Conservation (phyloP, 1,140 invertebrate species). For the Cepaea nemoralis region DNA sequence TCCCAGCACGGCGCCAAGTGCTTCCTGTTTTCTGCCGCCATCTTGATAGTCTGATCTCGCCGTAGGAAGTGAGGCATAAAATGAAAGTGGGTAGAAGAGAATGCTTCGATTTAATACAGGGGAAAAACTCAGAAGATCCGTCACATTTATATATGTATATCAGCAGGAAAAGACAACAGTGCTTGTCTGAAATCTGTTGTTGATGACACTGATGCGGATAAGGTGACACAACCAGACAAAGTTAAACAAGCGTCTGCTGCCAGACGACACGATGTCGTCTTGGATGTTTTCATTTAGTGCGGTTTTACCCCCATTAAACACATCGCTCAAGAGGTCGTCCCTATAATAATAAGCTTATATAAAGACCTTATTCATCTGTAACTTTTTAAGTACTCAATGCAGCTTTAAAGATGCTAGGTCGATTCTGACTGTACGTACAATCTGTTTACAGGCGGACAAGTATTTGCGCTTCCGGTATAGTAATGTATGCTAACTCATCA, state of each 20-base stretch:
- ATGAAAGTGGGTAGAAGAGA: slow-evolving; percentile 1
- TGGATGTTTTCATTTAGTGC: slow-evolving; percentile 15
- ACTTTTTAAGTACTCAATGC: too few species aligned
- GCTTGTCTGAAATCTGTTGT: neutral
- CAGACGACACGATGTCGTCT: neutral
- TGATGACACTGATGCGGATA: slow-evolving; percentile 20
- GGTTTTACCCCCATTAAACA: neutral
- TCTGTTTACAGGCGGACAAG: too few species aligned
- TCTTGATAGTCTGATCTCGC: slow-evolving; percentile 27
- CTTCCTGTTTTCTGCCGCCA: slow-evolving; percentile 31
- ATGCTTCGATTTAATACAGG: neutral
- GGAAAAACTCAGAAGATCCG: neutral
- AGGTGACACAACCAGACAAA: slow-evolving; percentile 7
- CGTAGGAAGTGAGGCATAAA: neutral
- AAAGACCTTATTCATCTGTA: neutral
- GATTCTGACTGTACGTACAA: too few species aligned
- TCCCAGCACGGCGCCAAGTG: slow-evolving; percentile 32
- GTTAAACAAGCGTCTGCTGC: slow-evolving; percentile 21
- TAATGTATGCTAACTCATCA: too few species aligned
- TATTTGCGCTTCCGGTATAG: too few species aligned
- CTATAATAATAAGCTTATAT: neutral
- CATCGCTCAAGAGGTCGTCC: neutral
- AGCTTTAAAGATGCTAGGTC: too few species aligned
- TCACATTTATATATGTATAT: slow-evolving; percentile 6
- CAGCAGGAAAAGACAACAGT: slow-evolving; percentile 2